Evolutionary conservation across 1,140 invertebrate genomes (phyloP), one percentile per base, ranked within the genome.

Genomic region (Drosophila pectinifera): DNA sequence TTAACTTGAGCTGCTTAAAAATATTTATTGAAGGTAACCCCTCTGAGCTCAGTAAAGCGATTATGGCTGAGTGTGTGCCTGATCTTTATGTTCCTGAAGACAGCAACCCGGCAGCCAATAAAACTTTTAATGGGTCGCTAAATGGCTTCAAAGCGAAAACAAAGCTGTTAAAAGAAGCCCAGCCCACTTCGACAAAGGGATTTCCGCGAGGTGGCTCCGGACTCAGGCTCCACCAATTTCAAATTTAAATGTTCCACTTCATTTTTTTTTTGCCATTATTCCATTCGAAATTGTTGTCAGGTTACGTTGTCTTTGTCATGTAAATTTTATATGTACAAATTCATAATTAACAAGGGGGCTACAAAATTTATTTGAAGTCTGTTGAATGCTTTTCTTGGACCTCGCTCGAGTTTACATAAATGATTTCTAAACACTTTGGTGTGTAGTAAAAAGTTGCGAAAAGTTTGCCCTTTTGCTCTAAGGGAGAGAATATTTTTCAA

Each of bases 71-170:
- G 70, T 61, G 61, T 59, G 64, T 72, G 65, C 68, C 41, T 64
- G 56, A 73, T 67, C 41, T 73, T 63, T 46, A 55, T 53, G 34
- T 46, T 28, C n/a, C 14, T 7, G 31, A 22, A 31, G 13, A 26
- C 22, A 62, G 16, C 13, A 48, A 26, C 26, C 20, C 28, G 20
- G 8, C 55, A 38, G 31, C 70, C 59, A 61, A 62, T 43, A 80
- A 81, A 81, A 73, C 41, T 82, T 73, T 81, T 73, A 81, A 81
- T 82, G 79, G 75, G 58, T 48, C 62, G 62, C 57, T 73, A 73
- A 81, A 82, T 82, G 43, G 42, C 42, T 58, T 41, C 22, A 42
- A 56, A 53, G 55, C 56, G 39, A 42, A 73, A 73, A 57, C 57
- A 74, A 75, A 74, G 36, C 61, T 41, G 42, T 78, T 51, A 63